Evolutionary conservation across 1,140 invertebrate species (phyloP).

Genomic region (Aphelenchoides avenae): DNA sequence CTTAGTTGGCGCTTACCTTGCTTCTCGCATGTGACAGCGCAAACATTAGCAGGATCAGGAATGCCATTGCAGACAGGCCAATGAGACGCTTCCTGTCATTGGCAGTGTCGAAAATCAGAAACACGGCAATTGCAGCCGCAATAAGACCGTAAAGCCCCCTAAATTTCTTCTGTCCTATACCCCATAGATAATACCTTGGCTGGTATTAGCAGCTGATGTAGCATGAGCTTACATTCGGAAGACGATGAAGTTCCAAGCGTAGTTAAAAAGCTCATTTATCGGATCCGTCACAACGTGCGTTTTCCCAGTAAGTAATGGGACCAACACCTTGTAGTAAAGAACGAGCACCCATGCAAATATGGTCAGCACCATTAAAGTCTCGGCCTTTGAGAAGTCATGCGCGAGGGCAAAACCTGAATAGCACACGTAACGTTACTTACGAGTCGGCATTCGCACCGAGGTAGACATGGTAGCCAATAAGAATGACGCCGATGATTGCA

Average conservation of each 20-base stretch:
- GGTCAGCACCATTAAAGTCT: constrained; percentile 70
- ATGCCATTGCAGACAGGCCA: constrained; percentile 57
- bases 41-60: constrained; percentile 58
- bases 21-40: constrained; percentile 53
- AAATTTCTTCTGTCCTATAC: too few species aligned
- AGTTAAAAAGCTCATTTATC: neutral
- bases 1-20: constrained; percentile 14
- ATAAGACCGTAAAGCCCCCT: constrained; percentile 46
- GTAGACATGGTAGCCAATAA: too few species aligned
- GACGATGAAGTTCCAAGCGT: neutral
- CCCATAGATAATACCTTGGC: constrained; percentile 1
- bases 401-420: constrained; percentile 45
- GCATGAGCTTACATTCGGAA: constrained; percentile 7
- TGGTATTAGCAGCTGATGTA: neutral
- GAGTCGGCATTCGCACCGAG: too few species aligned
- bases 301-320: constrained; percentile 4
- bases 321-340: constrained; percentile 65
- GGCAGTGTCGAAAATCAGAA: constrained; percentile 65
- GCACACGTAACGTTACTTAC: too few species aligned
- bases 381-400: constrained; percentile 66
- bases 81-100: constrained; percentile 65
- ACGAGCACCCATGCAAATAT: constrained; percentile 67
- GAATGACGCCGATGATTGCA: too few species aligned
- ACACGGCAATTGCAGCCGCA: constrained; percentile 64
- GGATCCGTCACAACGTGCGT: neutral